Conservation (phyloP, 2,888 invertebrate genomes). For the Drosophila emarginata region DNA sequence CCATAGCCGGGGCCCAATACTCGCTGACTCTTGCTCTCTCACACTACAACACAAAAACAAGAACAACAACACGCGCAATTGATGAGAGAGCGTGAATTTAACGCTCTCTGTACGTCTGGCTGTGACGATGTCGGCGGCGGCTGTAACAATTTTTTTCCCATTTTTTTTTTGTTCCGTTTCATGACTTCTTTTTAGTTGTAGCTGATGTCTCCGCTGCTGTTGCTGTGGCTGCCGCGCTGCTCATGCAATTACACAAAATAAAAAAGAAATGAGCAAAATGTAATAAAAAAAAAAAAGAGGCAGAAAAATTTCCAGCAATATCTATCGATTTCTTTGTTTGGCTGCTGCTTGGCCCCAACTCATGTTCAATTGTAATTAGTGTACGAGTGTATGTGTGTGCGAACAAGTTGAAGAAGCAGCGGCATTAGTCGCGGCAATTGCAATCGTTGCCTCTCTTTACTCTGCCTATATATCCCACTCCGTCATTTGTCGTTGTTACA, state of each 20-base stretch:
- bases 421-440: slow-evolving; percentile 49
- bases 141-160: slow-evolving; percentile 63
- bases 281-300: slow-evolving; percentile 13
- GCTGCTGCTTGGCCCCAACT: slow-evolving; percentile 43
- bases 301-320: slow-evolving; percentile 55
- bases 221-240: slow-evolving; percentile 31
- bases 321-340: slow-evolving; percentile 76
- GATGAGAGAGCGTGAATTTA: slow-evolving; percentile 73
- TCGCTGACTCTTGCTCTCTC: slow-evolving; percentile 48
- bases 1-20: slow-evolving; percentile 60
- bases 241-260: slow-evolving; percentile 33
- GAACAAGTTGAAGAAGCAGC: slow-evolving; percentile 40
- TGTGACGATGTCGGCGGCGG: slow-evolving; percentile 44
- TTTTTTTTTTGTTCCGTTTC: slow-evolving; percentile 34
- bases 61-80: slow-evolving; percentile 55
- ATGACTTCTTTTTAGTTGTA: slow-evolving; percentile 57
- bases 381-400: slow-evolving; percentile 33
- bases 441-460: slow-evolving; percentile 66
- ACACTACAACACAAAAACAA: slow-evolving; percentile 23
- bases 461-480: slow-evolving; percentile 37
- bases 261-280: slow-evolving; percentile 13
- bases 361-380: slow-evolving; percentile 75
- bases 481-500: slow-evolving; percentile 52
- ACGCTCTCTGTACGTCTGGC: slow-evolving; percentile 71
- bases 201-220: slow-evolving; percentile 3